These are phyloP conservation scores for Cinara cedri DNA, from an alignment of 2,888 invertebrate genomes.

Conservation along the genomic window DNA sequence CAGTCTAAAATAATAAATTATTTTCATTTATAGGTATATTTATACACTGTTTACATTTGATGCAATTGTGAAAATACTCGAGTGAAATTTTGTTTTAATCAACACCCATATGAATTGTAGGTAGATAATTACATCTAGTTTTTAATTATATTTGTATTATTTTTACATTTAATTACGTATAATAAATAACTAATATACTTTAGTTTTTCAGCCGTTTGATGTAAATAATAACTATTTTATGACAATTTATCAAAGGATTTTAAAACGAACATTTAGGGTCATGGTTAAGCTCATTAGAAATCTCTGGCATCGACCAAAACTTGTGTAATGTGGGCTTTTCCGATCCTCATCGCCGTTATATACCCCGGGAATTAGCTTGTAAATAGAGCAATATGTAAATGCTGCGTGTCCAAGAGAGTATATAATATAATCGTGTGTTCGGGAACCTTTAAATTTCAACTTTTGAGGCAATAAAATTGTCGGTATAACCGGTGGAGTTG, in stretches of 20 bases:
- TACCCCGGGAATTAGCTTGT: slow-evolving; percentile 4
- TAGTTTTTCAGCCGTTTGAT: background rate
- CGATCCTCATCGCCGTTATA: background rate
- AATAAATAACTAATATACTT: too few species aligned
- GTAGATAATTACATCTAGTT: too few species aligned
- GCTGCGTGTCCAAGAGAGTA: background rate
- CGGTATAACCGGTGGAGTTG: background rate
- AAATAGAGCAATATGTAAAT: slow-evolving; percentile 1
- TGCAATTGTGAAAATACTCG: too few species aligned
- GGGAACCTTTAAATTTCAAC: background rate
- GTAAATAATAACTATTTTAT: background rate
- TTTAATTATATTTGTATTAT: too few species aligned
- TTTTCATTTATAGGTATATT: too few species aligned
- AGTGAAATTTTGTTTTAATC: too few species aligned
- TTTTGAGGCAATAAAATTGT: background rate
- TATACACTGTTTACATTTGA: too few species aligned
- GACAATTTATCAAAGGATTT: background rate
- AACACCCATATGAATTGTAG: too few species aligned
- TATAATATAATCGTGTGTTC: background rate
- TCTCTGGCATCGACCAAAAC: slow-evolving; percentile 22
- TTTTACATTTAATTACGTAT: too few species aligned
- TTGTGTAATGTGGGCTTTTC: slow-evolving; percentile 5
- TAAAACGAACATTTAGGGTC: background rate
- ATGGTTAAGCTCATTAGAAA: slow-evolving; percentile 14
- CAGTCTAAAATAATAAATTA: too few species aligned